Evolutionary conservation across 2,888 invertebrate species (phyloP).

Genomic region (Candidula unifasciata): DNA sequence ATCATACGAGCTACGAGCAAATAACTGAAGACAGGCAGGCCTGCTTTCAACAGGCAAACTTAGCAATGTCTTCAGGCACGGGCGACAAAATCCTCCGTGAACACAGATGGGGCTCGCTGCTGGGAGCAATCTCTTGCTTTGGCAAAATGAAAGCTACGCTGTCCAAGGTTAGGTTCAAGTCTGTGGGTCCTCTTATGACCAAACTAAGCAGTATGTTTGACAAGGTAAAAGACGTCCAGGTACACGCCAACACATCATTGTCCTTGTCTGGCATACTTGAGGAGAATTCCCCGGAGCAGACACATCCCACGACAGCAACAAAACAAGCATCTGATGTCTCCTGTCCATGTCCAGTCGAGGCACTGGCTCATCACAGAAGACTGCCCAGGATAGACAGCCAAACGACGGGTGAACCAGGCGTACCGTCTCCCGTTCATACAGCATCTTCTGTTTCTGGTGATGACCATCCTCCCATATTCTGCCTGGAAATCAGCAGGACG

Average conservation of each 20-base stretch:
- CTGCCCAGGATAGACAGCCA: not conserved
- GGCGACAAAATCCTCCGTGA: not conserved
- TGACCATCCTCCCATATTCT: constrained; percentile 11
- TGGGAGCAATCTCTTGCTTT: not conserved
- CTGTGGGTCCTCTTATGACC: not conserved
- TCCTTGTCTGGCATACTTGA: not conserved
- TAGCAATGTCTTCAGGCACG: not conserved
- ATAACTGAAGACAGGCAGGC: not conserved
- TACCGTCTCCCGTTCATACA: not conserved
- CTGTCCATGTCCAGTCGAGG: not conserved
- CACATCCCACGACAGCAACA: not conserved
- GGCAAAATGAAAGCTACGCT: not conserved
- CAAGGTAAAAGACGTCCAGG: not conserved
- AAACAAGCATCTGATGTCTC: not conserved
- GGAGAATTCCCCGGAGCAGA: not conserved
- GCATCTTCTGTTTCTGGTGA: not conserved
- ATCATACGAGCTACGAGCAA: not conserved
- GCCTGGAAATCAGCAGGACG: not conserved
- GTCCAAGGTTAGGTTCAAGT: not conserved
- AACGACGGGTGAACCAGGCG: not conserved
- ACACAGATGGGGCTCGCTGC: no score
- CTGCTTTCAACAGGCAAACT: not conserved
- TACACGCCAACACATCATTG: not conserved
- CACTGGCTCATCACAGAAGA: not conserved
- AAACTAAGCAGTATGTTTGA: not conserved